These are phyloP conservation scores for Thinocorus orbignyianus DNA, from an alignment of 2,113 vertebrate genomes.

Conservation along the genomic window DNA sequence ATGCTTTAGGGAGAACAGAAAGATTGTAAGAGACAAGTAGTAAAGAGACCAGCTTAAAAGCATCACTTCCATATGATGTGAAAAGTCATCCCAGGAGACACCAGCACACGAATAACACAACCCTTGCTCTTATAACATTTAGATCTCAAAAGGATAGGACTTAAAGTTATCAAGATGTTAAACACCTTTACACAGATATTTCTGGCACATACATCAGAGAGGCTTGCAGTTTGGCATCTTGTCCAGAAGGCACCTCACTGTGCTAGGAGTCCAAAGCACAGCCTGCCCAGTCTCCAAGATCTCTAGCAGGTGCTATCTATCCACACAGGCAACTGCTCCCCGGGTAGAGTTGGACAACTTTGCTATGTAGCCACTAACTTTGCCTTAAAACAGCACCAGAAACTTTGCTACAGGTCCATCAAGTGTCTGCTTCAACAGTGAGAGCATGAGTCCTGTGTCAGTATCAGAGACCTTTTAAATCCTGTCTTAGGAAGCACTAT, in stretches of 20 bases:
- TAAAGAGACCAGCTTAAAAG: constrained; percentile 10
- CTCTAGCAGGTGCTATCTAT: neutral
- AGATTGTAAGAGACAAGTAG: neutral
- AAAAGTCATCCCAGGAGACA: neutral
- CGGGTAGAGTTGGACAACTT: neutral
- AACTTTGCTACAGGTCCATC: neutral
- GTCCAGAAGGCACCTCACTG: neutral
- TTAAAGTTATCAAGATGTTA: neutral
- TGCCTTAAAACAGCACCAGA: neutral
- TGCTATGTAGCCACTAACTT: rapidly evolving
- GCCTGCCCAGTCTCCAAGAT: neutral
- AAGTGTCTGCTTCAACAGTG: neutral
- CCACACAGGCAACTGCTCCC: neutral
- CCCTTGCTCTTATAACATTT: neutral
- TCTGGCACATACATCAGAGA: neutral
- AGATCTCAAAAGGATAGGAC: neutral
- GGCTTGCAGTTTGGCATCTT: neutral
- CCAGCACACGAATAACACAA: neutral
- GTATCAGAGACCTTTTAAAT: neutral
- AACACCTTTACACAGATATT: neutral
- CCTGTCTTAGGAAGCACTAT: neutral
- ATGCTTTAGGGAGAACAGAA: neutral
- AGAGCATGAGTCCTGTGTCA: neutral
- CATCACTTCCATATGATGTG: neutral
- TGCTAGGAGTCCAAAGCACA: neutral